A percentile compares a stretch with the other conserved stretches of the same genome.
These are phyloP conservation scores for Hemibagrus guttatus DNA, from an alignment of 2,797 vertebrate genomes.

Conservation along the genomic window DNA sequence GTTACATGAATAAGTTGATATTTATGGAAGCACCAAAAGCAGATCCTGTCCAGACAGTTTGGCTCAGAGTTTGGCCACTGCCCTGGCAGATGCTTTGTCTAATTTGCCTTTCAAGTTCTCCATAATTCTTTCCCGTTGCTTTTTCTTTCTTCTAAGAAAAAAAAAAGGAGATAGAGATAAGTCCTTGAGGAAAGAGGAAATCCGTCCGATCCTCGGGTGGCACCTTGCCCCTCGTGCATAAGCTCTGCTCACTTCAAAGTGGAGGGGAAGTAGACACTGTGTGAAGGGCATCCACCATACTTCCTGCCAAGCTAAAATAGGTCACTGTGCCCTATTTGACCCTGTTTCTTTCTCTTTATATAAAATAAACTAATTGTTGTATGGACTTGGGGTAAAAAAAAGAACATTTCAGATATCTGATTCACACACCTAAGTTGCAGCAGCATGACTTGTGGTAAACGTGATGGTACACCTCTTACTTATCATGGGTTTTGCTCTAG, in stretches of 20 bases:
- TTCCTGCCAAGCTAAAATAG: slow-evolving; percentile 74
- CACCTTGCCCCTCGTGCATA: slow-evolving; percentile 71
- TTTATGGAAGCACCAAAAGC: slow-evolving; percentile 76
- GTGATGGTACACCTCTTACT: not conserved
- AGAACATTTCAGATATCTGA: not conserved
- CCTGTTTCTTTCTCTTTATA: not conserved
- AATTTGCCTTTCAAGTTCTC: slow-evolving; percentile 69
- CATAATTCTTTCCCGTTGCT: slow-evolving; percentile 63
- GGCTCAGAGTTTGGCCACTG: slow-evolving; percentile 72
- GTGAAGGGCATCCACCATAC: slow-evolving; percentile 79
- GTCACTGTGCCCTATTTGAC: slow-evolving; percentile 49
- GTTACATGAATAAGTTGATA: slow-evolving; percentile 73
- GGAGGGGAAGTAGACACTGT: slow-evolving; percentile 75
- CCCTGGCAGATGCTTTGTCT: slow-evolving; percentile 73
- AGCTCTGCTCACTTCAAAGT: slow-evolving; percentile 79
- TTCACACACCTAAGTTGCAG: not conserved
- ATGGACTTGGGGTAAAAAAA: not conserved
- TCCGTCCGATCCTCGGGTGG: slow-evolving; percentile 78
- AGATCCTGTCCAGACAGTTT: slow-evolving; percentile 86
- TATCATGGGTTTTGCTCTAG: slow-evolving; percentile 1
- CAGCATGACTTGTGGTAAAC: slow-evolving; percentile 5
- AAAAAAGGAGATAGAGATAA: slow-evolving; percentile 66
- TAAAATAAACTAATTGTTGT: not conserved
- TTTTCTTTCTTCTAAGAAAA: slow-evolving; percentile 59
- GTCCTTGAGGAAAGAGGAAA: slow-evolving; percentile 72